phyloP scores from a whole-genome alignment of 1,140 invertebrate genomes.

The Paralvinella palmiformis region DNA sequence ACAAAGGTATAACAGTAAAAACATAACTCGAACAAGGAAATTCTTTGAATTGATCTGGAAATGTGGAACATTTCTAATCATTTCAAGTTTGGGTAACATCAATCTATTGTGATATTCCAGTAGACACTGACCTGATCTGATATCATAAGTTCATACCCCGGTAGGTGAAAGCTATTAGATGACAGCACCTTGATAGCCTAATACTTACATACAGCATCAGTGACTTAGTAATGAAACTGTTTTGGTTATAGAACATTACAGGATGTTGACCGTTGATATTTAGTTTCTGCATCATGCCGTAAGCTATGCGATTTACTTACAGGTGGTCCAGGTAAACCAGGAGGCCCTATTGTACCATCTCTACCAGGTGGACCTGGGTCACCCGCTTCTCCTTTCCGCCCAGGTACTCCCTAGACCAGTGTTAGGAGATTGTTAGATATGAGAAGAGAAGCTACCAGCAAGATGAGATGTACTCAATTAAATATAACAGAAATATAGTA shows the following conservation, averaged over 20 bases:
- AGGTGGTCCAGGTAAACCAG: slow-evolving; percentile 19
- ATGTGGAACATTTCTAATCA: background rate
- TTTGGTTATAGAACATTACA: background rate
- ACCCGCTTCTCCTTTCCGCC: slow-evolving; percentile 22
- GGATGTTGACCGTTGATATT: background rate
- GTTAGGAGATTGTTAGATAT: background rate
- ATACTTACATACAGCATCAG: background rate
- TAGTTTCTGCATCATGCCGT: background rate
- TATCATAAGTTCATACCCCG: background rate
- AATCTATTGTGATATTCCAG: background rate
- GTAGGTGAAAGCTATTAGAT: background rate
- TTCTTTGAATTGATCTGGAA: background rate
- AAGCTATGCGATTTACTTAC: slow-evolving; percentile 5
- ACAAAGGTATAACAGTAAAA: background rate
- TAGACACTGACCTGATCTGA: background rate
- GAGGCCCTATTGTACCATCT: slow-evolving; percentile 23
- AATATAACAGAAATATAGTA: too few relatives aligned
- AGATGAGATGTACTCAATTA: too few relatives aligned
- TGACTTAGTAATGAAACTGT: background rate
- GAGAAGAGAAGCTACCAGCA: slow-evolving; percentile 3
- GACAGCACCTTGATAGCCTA: background rate
- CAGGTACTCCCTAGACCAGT: slow-evolving; percentile 18
- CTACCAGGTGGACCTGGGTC: slow-evolving; percentile 19
- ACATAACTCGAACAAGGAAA: background rate
- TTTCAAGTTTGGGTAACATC: background rate